These are phyloP conservation scores for Enteromius trimaculatus DNA, from an alignment of 2,797 vertebrate genomes.

Conservation along the genomic window DNA sequence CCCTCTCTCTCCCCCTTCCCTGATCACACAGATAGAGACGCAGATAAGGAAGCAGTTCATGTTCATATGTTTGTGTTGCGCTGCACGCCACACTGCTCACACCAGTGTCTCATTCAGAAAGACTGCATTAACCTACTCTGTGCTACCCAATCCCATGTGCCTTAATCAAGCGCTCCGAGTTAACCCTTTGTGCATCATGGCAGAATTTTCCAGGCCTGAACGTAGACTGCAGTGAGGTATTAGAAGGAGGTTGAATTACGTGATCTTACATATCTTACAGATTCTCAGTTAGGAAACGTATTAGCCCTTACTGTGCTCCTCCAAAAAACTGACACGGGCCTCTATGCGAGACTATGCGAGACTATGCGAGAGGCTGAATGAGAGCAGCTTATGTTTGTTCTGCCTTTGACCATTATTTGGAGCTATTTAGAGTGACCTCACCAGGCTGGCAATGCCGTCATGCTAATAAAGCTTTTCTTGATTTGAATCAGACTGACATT, in stretches of 20 bases:
- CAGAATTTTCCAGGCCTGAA: background rate
- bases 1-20: slow-evolving; percentile 54
- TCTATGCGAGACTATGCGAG: slow-evolving; percentile 1
- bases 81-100: slow-evolving; percentile 47
- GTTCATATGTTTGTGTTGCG: slow-evolving; percentile 53
- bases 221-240: background rate
- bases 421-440: slow-evolving; percentile 42
- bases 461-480: slow-evolving; percentile 56
- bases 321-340: slow-evolving; percentile 18
- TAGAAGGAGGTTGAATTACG: background rate
- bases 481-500: slow-evolving; percentile 56
- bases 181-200: slow-evolving; percentile 17
- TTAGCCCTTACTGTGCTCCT: slow-evolving; percentile 12
- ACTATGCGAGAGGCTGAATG: slow-evolving; percentile 25
- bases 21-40: slow-evolving; percentile 65
- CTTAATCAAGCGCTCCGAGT: slow-evolving; percentile 10
- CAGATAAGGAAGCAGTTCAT: slow-evolving; percentile 65
- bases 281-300: background rate
- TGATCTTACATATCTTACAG: background rate
- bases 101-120: slow-evolving; percentile 53
- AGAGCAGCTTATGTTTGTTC: slow-evolving; percentile 44
- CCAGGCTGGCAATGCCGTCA: slow-evolving; percentile 41
- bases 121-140: slow-evolving; percentile 47
- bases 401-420: slow-evolving; percentile 30
- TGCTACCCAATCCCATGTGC: slow-evolving; percentile 39